Base-by-base conservation (phyloP, 2,797 vertebrate genomes). In the Microctenopoma steveboyesi region DNA sequence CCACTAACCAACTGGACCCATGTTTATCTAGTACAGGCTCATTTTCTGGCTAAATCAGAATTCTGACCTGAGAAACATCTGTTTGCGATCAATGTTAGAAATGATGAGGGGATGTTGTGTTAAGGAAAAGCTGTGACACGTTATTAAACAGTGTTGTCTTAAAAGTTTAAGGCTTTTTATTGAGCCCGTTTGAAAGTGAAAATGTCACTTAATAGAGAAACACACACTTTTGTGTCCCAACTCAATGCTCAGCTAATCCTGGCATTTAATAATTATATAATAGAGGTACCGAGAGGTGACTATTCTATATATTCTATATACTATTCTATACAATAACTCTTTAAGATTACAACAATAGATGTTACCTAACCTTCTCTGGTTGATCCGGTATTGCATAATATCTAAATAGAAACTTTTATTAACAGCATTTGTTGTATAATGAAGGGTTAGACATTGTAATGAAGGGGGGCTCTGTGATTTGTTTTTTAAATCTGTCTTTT, bases 241-340 rank as follows among this genome's bases (percentile, higher is more conserved):
- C 18, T 39, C 6, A 69, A 46, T 51, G 50, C 28, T 14, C 43
- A 22, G 14, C 16, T 39, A 9, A 71, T 54, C 11, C n/a, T 55
- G 37, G 4, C 9, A 62, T 52, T 57, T 62, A 42, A 33, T 47
- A 11, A 63, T 11, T 47, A 39, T 48, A 43, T 15, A 43, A 57
- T 8, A n/a, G 14, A 37, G 13, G 15, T 40, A 22, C 16, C 40
- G 22, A 63, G 9, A 22, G 13, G 9, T 33, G 30, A 22, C 45
- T 46, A 48, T 12, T 37, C 18, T 18, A 18, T 18, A 18, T 18
- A 18, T 18, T 18, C 18, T 18, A 18, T 18, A 18, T 18, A 18
- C 18, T 18, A 18, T 18, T 18, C 18, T 18, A 18, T 27, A 37
- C 11, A 63, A 9, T 43, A 28, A 33, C n/a, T 28, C 28, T 18